These are phyloP conservation scores for Seira musarum DNA, from an alignment of 2,888 invertebrate species.

Conservation along the genomic window DNA sequence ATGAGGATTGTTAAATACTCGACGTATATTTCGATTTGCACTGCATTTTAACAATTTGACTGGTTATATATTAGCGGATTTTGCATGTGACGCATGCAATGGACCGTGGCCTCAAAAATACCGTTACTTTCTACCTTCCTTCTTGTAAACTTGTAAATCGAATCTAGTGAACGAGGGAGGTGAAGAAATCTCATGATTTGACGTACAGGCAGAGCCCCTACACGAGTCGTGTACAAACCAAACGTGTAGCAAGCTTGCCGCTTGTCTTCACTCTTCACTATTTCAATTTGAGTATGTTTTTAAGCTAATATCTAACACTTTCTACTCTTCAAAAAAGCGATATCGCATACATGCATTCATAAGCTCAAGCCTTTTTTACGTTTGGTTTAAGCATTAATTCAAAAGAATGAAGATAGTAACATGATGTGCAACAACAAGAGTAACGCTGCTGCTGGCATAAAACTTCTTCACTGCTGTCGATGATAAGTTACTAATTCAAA, in stretches of 20 bases:
- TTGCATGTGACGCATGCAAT: too few relatives aligned
- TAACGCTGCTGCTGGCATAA: background rate
- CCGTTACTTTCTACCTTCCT: too few relatives aligned
- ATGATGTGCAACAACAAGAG: background rate
- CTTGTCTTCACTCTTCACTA: background rate
- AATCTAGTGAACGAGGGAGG: too few relatives aligned
- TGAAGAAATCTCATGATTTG: too few relatives aligned
- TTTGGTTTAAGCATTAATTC: background rate
- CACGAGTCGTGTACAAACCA: background rate
- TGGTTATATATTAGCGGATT: too few relatives aligned
- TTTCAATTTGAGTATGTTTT: background rate
- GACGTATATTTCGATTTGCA: too few relatives aligned
- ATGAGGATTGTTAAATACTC: too few relatives aligned
- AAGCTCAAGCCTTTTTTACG: background rate
- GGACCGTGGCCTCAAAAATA: too few relatives aligned
- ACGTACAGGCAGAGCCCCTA: slow-evolving; percentile 9
- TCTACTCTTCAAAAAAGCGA: background rate
- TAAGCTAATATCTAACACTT: slow-evolving; percentile 8
- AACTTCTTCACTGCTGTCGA: background rate
- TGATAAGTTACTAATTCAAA: too few relatives aligned
- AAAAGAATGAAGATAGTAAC: background rate
- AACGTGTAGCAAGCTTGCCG: background rate
- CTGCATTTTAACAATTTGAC: too few relatives aligned
- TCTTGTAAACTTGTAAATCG: too few relatives aligned
- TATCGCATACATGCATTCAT: background rate